Evolutionary conservation across 2,888 invertebrate species (phyloP).

Genomic region (Endotricha flammealis): DNA sequence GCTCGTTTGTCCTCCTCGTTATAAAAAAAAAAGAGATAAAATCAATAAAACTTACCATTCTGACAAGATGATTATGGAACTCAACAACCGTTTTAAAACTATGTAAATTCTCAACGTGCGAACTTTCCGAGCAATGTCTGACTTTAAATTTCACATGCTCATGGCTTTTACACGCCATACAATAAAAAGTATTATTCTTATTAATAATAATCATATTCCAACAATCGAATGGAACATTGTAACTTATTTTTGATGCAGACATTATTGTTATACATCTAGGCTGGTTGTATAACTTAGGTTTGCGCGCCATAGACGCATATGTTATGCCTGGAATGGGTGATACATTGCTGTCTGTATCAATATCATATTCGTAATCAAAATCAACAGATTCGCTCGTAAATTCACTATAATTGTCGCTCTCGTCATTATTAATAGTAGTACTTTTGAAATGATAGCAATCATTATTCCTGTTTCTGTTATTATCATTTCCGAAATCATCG

Average conservation of each 20-base stretch:
- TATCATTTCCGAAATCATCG: slow-evolving; percentile 11
- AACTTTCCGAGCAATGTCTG: slow-evolving; percentile 21
- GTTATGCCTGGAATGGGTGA: slow-evolving; percentile 16
- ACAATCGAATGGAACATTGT: slow-evolving; percentile 27
- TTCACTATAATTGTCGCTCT: background rate
- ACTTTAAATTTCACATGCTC: slow-evolving; percentile 14
- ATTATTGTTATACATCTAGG: slow-evolving; percentile 25
- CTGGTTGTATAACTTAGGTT: slow-evolving; percentile 10
- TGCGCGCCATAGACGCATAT: slow-evolving; percentile 33
- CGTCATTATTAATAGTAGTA: slow-evolving; percentile 13
- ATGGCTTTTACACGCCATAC: slow-evolving; percentile 29
- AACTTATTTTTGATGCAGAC: slow-evolving; percentile 23
- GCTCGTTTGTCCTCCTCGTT: no score
- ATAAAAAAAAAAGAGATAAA: no score
- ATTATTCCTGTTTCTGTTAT: slow-evolving; percentile 6
- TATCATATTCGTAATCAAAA: background rate
- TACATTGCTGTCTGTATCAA: slow-evolving; percentile 8
- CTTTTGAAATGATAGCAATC: slow-evolving; percentile 19
- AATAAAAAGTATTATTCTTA: slow-evolving; percentile 24
- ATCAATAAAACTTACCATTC: slow-evolving; percentile 29
- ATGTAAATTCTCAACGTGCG: slow-evolving; percentile 22
- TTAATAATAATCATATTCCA: slow-evolving; percentile 33
- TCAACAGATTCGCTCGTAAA: background rate
- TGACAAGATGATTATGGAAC: slow-evolving; percentile 22
- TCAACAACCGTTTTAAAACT: slow-evolving; percentile 17